A percentile compares a stretch with the other conserved stretches of the same genome.
phyloP scores from a whole-genome alignment of 2,888 invertebrate species.

The Phortica okadai region DNA sequence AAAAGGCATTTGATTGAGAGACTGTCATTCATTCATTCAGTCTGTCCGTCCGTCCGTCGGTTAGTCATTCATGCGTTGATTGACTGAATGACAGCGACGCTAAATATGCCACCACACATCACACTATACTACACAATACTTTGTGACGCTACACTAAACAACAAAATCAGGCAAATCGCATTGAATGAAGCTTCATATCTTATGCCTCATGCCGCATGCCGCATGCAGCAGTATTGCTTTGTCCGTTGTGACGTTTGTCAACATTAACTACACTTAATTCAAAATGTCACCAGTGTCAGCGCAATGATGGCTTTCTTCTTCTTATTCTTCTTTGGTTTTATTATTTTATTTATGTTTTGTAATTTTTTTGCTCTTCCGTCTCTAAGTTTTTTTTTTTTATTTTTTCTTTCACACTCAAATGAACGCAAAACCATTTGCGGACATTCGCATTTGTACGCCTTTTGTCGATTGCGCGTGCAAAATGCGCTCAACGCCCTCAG shows the following conservation, averaged over 20 bases:
- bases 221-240: background rate
- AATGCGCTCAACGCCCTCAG: slow-evolving; percentile 45
- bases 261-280: slow-evolving; percentile 72
- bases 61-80: slow-evolving; percentile 9
- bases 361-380: background rate
- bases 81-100: slow-evolving; percentile 23
- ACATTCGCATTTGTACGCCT: slow-evolving; percentile 12
- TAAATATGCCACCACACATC: slow-evolving; percentile 24
- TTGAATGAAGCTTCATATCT: background rate
- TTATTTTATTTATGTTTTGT: slow-evolving; percentile 21
- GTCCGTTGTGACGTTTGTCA: slow-evolving; percentile 62
- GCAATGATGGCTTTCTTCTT: background rate
- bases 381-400: background rate
- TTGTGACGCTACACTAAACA: background rate
- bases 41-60: slow-evolving; percentile 3
- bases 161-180: background rate
- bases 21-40: background rate
- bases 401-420: background rate
- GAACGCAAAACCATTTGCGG: slow-evolving; percentile 1
- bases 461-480: slow-evolving; percentile 31
- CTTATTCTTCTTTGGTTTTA: slow-evolving; percentile 15
- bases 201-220: slow-evolving; percentile 5
- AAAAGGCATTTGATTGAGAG: background rate
- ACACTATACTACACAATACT: background rate
- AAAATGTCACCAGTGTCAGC: slow-evolving; percentile 64